Evolutionary conservation across 2,888 invertebrate species (phyloP).

Genomic region (Chymomyza fuscimana): DNA sequence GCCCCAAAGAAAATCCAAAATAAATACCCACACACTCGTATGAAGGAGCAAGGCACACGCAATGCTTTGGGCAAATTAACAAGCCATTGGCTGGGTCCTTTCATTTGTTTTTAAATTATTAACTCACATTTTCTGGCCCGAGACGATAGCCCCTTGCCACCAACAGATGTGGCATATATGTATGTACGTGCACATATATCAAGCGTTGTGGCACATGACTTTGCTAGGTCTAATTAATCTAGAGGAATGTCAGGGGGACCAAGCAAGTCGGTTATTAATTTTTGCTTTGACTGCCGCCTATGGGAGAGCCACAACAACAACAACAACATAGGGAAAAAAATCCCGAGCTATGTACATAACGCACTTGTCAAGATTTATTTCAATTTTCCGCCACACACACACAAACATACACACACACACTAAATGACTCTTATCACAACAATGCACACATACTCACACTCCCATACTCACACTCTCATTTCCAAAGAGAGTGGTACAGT

Average conservation of each 20-base stretch:
- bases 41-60: not conserved
- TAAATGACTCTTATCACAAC: constrained; percentile 58
- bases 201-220: constrained; percentile 1
- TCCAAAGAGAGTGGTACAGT: not conserved
- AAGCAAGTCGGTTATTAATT: constrained; percentile 53
- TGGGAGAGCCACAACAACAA: not conserved
- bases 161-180: not conserved
- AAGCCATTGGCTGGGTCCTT: constrained; percentile 2
- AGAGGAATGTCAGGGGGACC: not conserved
- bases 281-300: constrained; percentile 11
- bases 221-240: constrained; percentile 9
- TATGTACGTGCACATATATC: constrained; percentile 10
- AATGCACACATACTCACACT: constrained; percentile 21
- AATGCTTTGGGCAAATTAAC: constrained; percentile 2
- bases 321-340: not conserved
- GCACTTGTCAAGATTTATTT: constrained; percentile 70
- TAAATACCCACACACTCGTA: not conserved
- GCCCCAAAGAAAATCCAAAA: not conserved
- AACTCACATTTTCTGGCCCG: constrained; percentile 11
- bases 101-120: constrained; percentile 14
- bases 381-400: constrained; percentile 54
- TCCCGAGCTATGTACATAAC: constrained; percentile 41
- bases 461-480: constrained; percentile 20
- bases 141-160: not conserved
- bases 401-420: constrained; percentile 23